phyloP scores from a whole-genome alignment of 1,140 invertebrate genomes.

The Callitettix versicolor region DNA sequence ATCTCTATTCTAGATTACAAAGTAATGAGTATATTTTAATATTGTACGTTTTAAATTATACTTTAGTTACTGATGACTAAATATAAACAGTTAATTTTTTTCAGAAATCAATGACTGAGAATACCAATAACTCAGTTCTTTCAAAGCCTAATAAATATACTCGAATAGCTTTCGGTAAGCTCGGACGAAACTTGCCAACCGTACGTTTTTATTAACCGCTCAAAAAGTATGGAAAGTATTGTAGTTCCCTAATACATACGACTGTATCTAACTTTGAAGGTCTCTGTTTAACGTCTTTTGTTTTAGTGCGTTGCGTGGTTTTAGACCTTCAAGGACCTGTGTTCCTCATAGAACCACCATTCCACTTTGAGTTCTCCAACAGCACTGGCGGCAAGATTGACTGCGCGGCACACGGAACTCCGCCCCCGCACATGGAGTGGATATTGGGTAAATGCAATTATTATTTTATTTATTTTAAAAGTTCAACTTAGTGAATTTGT shows the following conservation, averaged over 20 bases:
- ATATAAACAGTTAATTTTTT: no score
- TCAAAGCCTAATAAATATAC: not conserved
- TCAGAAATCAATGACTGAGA: no score
- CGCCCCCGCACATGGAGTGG: slow-evolving; percentile 64
- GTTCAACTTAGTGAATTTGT: not conserved
- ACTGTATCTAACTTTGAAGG: no score
- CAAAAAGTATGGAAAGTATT: no score
- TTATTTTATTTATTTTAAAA: no score
- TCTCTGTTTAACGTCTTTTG: no score
- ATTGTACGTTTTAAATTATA: no score
- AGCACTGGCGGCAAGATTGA: slow-evolving; percentile 66
- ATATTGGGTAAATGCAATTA: slow-evolving; percentile 31
- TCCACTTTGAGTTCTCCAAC: slow-evolving; percentile 76
- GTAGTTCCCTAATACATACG: no score
- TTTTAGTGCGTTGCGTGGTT: slow-evolving; percentile 11
- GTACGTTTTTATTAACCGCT: not conserved
- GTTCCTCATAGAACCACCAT: slow-evolving; percentile 65
- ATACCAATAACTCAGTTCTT: no score
- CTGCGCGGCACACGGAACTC: slow-evolving; percentile 68
- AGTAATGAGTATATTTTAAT: no score
- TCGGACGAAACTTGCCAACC: not conserved
- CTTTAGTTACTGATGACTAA: no score
- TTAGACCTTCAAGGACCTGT: slow-evolving; percentile 64
- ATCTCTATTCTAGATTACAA: no score
- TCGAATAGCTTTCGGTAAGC: not conserved